These are phyloP conservation scores for Patiria miniata DNA, from an alignment of 35 echinoderm and acorn worm genomes.

Conservation along the genomic window DNA sequence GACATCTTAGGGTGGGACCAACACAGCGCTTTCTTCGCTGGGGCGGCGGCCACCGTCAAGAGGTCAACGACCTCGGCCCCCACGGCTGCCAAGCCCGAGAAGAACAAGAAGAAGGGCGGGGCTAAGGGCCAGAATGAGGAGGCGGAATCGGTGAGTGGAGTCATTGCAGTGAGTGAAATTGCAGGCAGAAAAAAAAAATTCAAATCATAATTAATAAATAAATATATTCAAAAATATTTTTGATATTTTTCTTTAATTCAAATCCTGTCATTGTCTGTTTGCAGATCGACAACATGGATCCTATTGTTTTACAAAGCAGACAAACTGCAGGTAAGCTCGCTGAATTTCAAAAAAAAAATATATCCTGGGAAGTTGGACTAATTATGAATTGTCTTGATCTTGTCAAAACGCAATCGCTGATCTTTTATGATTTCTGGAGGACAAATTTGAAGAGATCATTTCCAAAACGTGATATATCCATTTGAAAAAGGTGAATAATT, in stretches of 20 bases:
- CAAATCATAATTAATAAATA: no score
- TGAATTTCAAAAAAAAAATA: neutral
- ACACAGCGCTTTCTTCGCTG: constrained; percentile 84
- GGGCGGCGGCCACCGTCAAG: constrained; percentile 60
- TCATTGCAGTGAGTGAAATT: neutral
- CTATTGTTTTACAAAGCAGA: constrained; percentile 78
- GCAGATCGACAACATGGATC: constrained; percentile 76
- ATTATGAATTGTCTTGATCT: no score
- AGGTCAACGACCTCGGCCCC: constrained; percentile 55
- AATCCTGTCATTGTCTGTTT: constrained; percentile 30
- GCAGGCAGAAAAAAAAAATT: no score
- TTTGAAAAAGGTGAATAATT: no score
- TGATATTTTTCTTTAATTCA: neutral
- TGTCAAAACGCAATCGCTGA: no score
- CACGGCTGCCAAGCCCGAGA: constrained; percentile 31
- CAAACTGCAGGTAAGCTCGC: constrained; percentile 79
- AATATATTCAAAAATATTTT: no score
- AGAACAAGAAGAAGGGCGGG: constrained; percentile 61
- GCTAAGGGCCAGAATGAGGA: constrained; percentile 54
- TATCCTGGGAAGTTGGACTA: neutral
- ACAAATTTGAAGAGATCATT: no score
- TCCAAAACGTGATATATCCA: no score
- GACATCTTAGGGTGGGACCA: constrained; percentile 63
- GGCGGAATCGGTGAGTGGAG: constrained; percentile 65
- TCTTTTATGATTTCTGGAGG: no score